A percentile compares a stretch with the other conserved stretches of the same genome.
Evolutionary conservation across 2,888 invertebrate genomes (phyloP).

Genomic region (Argyresthia goedartella): DNA sequence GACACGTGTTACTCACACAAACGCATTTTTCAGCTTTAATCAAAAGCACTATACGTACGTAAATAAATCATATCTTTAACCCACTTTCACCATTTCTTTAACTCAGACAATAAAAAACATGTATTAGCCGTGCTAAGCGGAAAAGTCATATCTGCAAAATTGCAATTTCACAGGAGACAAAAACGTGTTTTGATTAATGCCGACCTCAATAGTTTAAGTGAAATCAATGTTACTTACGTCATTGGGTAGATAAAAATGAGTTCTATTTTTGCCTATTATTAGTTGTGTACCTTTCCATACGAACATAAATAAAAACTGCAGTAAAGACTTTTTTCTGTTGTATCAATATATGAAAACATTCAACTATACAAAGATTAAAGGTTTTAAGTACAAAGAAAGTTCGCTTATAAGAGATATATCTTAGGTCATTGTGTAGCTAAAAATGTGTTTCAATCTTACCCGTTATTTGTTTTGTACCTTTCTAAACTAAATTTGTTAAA

Average conservation of each 20-base stretch:
- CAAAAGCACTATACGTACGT: too few relatives aligned
- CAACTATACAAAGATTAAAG: neutral
- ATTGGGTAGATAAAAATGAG: neutral
- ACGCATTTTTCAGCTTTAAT: too few relatives aligned
- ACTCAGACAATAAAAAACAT: too few relatives aligned
- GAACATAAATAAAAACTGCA: slow-evolving; percentile 2
- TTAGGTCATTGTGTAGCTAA: neutral
- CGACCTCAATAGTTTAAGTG: neutral
- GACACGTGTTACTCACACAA: too few relatives aligned
- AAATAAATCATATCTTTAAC: too few relatives aligned
- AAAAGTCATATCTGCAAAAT: neutral
- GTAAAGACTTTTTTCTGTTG: slow-evolving; percentile 1
- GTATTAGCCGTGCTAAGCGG: neutral
- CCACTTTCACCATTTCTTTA: too few relatives aligned
- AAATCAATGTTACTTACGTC: neutral
- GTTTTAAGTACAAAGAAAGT: neutral
- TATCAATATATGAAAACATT: neutral
- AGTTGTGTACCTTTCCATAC: neutral
- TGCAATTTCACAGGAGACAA: neutral
- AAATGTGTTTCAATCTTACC: slow-evolving; percentile 2
- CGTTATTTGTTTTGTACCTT: neutral
- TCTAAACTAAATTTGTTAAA: neutral
- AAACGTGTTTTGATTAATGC: neutral
- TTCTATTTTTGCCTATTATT: neutral
- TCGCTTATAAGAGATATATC: neutral